These are phyloP conservation scores for Labroides dimidiatus DNA, from an alignment of 2,797 vertebrate species.

Conservation along the genomic window DNA sequence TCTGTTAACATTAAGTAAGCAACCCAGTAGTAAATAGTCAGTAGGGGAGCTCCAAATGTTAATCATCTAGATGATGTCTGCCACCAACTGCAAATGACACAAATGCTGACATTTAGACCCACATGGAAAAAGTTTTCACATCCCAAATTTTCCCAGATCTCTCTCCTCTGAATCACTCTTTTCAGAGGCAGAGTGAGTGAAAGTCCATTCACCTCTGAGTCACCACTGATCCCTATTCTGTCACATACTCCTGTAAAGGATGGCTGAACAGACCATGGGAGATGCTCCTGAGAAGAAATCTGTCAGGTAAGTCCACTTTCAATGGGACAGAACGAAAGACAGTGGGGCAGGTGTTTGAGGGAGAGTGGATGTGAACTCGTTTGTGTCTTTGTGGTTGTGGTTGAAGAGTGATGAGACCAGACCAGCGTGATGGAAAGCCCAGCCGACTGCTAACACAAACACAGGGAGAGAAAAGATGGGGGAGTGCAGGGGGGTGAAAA, in stretches of 20 bases:
- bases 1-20: too few species aligned
- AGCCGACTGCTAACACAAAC: constrained; percentile 85
- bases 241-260: constrained; percentile 36
- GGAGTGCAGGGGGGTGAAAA: constrained; percentile 14
- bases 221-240: constrained; percentile 53
- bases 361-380: constrained; percentile 2
- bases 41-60: too few species aligned
- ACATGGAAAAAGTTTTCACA: background rate
- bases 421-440: constrained; percentile 79
- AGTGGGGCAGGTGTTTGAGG: constrained; percentile 51
- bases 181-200: constrained; percentile 10
- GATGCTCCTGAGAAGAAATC: constrained; percentile 19
- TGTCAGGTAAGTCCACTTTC: constrained; percentile 2
- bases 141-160: background rate
- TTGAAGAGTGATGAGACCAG: constrained; percentile 76
- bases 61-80: too few species aligned
- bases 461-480: constrained; percentile 37
- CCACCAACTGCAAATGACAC: too few species aligned
- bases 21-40: too few species aligned
- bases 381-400: constrained; percentile 15
- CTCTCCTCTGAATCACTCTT: constrained; percentile 6
- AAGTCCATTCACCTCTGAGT: constrained; percentile 33
- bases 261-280: constrained; percentile 16
- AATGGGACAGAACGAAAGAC: background rate
- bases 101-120: constrained; percentile 23